Evolutionary conservation across 2,113 vertebrate genomes (phyloP).

Genomic region (Xyrauchen texanus): DNA sequence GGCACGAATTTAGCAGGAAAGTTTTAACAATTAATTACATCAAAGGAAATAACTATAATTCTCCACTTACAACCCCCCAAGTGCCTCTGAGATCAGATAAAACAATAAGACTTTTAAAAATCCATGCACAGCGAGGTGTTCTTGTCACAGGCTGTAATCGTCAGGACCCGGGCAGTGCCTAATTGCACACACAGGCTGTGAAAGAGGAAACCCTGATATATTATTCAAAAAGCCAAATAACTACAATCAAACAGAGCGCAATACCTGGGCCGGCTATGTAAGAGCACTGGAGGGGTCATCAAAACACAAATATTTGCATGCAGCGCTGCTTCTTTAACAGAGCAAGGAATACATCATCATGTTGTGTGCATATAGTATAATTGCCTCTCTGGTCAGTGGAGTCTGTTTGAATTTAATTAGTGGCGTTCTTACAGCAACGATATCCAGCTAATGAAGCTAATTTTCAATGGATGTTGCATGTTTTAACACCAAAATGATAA

Average conservation of each 20-base stretch:
- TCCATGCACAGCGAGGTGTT: slow-evolving; percentile 17
- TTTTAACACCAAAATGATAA: slow-evolving; percentile 60
- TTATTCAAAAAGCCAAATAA: slow-evolving; percentile 56
- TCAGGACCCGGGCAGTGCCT: slow-evolving; percentile 24
- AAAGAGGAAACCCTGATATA: slow-evolving; percentile 48
- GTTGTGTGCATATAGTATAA: slow-evolving; percentile 51
- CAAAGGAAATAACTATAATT: slow-evolving; percentile 20
- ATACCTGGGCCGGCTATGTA: slow-evolving; percentile 8
- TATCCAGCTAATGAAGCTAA: slow-evolving; percentile 61
- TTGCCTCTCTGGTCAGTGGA: slow-evolving; percentile 57
- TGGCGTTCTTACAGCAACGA: slow-evolving; percentile 48
- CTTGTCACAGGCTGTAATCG: slow-evolving; percentile 20
- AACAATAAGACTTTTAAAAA: slow-evolving; percentile 7
- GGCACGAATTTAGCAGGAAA: background rate
- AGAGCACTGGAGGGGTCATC: slow-evolving; percentile 57
- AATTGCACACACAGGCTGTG: slow-evolving; percentile 46
- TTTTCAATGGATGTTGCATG: slow-evolving; percentile 45
- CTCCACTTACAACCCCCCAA: slow-evolving; percentile 18
- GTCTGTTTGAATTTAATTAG: slow-evolving; percentile 67
- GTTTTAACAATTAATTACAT: slow-evolving; percentile 19
- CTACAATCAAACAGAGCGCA: slow-evolving; percentile 52
- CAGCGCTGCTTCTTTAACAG: slow-evolving; percentile 54
- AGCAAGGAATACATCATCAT: slow-evolving; percentile 59
- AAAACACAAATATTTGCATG: slow-evolving; percentile 64
- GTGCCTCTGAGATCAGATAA: slow-evolving; percentile 3